Evolutionary conservation across 1,140 invertebrate species (phyloP).

Genomic region (Trachelipus rathkii): DNA sequence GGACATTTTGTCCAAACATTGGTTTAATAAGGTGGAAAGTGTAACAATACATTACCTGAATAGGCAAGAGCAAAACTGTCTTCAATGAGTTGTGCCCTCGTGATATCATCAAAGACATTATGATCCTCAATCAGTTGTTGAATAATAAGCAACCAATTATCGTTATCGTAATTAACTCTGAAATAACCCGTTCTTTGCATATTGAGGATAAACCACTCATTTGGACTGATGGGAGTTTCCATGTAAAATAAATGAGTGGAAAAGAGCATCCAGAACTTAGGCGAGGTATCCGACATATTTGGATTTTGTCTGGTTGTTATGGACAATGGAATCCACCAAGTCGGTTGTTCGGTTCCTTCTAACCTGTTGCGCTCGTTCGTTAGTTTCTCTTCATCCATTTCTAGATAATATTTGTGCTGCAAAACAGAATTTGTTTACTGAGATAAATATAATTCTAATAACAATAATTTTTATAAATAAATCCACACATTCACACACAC

Average conservation of each 20-base stretch:
- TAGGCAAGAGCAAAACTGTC: slow-evolving; percentile 18
- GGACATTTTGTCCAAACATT: too few species aligned
- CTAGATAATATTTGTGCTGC: neutral
- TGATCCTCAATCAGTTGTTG: slow-evolving; percentile 23
- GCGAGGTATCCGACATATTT: neutral
- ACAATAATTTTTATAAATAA: too few species aligned
- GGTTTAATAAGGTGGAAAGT: too few species aligned
- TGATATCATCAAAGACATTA: slow-evolving; percentile 11
- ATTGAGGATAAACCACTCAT: slow-evolving; percentile 22
- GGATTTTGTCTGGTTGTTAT: neutral
- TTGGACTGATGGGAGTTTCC: neutral
- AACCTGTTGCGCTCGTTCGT: neutral
- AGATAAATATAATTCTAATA: too few species aligned
- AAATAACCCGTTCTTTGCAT: slow-evolving; percentile 18
- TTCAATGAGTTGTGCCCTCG: slow-evolving; percentile 23
- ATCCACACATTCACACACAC: too few species aligned
- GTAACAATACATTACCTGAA: slow-evolving; percentile 14
- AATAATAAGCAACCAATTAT: slow-evolving; percentile 17
- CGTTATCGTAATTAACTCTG: slow-evolving; percentile 25
- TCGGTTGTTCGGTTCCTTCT: neutral
- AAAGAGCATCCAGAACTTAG: slow-evolving; percentile 17
- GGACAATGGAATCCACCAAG: neutral
- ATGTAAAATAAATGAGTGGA: neutral
- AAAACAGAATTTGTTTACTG: too few species aligned
- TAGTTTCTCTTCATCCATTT: neutral